Evolutionary conservation across 2,113 vertebrate species (phyloP).

Genomic region (Nesogale talazaci): DNA sequence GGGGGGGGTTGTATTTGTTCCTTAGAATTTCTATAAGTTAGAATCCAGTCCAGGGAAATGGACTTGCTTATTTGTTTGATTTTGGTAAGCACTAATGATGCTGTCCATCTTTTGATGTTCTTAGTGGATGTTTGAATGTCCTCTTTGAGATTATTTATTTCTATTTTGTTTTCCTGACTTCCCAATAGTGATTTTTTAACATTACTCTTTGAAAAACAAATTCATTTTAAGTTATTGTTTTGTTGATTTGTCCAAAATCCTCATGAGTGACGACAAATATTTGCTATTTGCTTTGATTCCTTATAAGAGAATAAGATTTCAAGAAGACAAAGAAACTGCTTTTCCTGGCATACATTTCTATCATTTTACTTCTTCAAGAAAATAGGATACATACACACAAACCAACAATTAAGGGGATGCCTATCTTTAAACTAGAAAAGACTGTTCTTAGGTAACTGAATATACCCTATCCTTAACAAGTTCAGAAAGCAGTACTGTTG

Average conservation of each 20-base stretch:
- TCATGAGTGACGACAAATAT: background rate
- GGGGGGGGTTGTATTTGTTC: too few relatives aligned
- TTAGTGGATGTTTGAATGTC: background rate
- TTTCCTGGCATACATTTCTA: background rate
- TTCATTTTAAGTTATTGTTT: background rate
- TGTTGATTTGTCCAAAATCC: background rate
- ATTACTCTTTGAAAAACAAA: background rate
- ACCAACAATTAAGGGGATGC: background rate
- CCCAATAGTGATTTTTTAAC: background rate
- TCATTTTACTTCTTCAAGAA: conserved; percentile 28
- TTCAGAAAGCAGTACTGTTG: background rate
- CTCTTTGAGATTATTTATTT: background rate
- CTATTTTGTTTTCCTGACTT: background rate
- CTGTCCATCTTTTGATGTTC: background rate
- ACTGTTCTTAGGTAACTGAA: background rate
- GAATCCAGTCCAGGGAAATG: too few relatives aligned
- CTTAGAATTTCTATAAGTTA: too few relatives aligned
- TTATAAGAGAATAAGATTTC: background rate
- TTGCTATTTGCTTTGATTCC: conserved; percentile 36
- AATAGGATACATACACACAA: background rate
- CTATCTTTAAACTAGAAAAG: background rate
- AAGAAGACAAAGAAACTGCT: conserved; percentile 16
- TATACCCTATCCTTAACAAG: conserved; percentile 3
- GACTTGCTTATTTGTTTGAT: too few relatives aligned
- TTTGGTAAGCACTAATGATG: background rate